Evolutionary conservation across 2,113 vertebrate species (phyloP).

Genomic region (Narcine bancroftii): DNA sequence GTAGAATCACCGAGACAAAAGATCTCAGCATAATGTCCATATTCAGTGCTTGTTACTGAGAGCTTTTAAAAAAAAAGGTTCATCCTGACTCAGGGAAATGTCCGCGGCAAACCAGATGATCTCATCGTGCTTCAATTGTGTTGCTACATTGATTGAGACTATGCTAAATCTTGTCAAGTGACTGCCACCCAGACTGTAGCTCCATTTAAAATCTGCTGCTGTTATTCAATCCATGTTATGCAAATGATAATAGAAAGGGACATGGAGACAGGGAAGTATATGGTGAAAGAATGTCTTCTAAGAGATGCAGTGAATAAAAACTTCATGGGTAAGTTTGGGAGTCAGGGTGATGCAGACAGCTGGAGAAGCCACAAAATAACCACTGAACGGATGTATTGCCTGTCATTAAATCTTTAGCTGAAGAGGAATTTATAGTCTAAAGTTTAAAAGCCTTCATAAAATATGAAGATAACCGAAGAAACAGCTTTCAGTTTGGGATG

Average conservation of each 20-base stretch:
- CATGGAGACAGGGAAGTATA: conserved; percentile 26
- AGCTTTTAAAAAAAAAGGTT: neutral
- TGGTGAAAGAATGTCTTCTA: conserved; percentile 23
- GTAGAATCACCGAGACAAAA: neutral
- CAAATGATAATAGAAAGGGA: conserved; percentile 27
- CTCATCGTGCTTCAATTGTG: conserved; percentile 34
- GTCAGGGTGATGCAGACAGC: conserved; percentile 14
- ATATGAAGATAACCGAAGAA: conserved; percentile 5
- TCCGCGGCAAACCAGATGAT: conserved; percentile 27
- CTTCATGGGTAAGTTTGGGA: conserved; percentile 30
- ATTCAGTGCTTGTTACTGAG: conserved; percentile 27
- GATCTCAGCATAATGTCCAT: conserved; percentile 18
- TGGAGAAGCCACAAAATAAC: conserved; percentile 7
- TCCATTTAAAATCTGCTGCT: conserved; percentile 18
- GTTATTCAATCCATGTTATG: conserved; percentile 27
- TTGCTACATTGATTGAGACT: conserved; percentile 30
- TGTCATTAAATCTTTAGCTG: conserved; percentile 34
- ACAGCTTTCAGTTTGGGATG: neutral
- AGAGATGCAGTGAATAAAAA: conserved; percentile 25
- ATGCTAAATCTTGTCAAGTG: conserved; percentile 31
- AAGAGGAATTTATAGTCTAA: conserved; percentile 32
- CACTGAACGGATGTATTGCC: neutral
- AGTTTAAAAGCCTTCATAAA: conserved; percentile 34
- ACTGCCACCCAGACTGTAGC: conserved; percentile 35
- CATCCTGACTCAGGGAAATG: neutral